Base-by-base conservation (phyloP, 2,888 invertebrate species). In the Drosophila histrio region DNA sequence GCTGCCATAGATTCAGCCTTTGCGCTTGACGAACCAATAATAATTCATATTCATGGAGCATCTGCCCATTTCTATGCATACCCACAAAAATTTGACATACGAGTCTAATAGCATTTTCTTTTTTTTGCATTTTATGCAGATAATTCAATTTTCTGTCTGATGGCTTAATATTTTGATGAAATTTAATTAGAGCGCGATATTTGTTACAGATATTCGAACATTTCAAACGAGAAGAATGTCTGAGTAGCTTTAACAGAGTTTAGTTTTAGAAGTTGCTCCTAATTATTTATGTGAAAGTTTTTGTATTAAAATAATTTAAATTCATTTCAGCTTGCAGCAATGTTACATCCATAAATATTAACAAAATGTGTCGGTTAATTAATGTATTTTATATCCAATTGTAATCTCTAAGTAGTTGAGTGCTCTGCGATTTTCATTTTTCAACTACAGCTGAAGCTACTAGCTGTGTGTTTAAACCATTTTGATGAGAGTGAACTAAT, bases 1-100 rank as follows among this genome's bases (percentile, higher is more conserved):
- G 11, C 44, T 54, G 41, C 19, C 26, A 41, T 30, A 52, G 32
- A 28, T 53, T 11, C 28, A n/a, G 11, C 11, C 58, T 15, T 62
- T 79, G 49, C 52, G 77, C 69, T 54, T 81, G 75, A 79, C 72
- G 79, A 67, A 67, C 84, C 87, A 86, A 88, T 87, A 82, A 88
- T 88, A 88, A 79, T 87, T 89, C 87, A 76, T 79, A 84, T 86
- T 70, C 84, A 76, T 78, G 76, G 56, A 63, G 63, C 26, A 44
- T 24, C 43, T 59, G 59, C 50, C 65, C 57, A 83, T 74, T 74
- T 79, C 72, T 71, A 83, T 83, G 78, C 65, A 72, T 50, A 21
- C 47, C 44, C 43, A 0, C n/a, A n/a, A n/a, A n/a, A 21, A n/a
- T 19, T 13, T 32, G 78, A 56, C 52, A 59, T 72, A 46, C 57